phyloP scores from a whole-genome alignment of 2,113 vertebrate species.

The Rallus limicola region DNA sequence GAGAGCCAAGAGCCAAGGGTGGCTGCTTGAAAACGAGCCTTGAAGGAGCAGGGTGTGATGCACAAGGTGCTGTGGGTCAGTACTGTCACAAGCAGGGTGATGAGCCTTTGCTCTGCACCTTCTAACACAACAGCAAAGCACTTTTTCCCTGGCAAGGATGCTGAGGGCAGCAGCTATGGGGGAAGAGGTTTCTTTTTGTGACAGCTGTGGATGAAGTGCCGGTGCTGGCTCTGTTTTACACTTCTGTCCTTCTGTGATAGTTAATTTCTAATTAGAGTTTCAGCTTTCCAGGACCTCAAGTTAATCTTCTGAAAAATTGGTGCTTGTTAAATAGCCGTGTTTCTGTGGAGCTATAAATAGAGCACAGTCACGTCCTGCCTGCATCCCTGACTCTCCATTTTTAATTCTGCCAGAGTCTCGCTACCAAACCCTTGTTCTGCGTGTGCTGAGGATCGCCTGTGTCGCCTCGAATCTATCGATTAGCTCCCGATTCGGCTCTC shows the following conservation, averaged over 20 bases:
- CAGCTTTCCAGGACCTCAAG: neutral
- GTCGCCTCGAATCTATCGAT: neutral
- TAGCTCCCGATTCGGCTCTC: neutral
- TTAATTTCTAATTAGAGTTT: neutral
- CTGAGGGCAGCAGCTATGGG: neutral
- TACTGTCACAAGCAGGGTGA: neutral
- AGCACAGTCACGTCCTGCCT: neutral
- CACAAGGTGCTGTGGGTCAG: neutral
- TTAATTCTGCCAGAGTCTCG: neutral
- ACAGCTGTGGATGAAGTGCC: neutral
- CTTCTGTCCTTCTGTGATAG: neutral
- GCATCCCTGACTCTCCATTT: neutral
- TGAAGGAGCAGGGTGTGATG: neutral
- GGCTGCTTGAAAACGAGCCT: neutral
- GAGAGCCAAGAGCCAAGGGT: neutral
- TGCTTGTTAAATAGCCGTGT: neutral
- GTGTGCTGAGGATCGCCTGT: fast-evolving
- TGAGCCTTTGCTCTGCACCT: neutral
- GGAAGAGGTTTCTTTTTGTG: neutral
- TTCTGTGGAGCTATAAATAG: neutral
- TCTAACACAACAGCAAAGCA: neutral
- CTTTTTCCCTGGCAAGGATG: neutral
- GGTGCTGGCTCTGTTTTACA: neutral
- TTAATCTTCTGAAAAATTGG: neutral
- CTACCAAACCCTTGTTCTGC: neutral